phyloP scores from a whole-genome alignment of 2,797 vertebrate species.

The Garrulus glandarius region DNA sequence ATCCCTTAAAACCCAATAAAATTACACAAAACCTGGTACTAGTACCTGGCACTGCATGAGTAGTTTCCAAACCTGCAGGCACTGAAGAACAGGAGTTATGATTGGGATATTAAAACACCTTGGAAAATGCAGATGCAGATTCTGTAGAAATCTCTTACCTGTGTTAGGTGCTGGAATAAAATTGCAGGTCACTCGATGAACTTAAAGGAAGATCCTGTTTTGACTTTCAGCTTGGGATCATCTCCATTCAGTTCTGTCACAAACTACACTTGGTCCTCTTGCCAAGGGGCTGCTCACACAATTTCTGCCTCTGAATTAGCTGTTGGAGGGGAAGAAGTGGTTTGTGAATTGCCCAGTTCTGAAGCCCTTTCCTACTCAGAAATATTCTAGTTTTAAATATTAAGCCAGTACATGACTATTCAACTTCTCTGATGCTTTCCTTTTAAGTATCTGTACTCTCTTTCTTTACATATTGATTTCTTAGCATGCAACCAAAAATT shows the following conservation, averaged over 20 bases:
- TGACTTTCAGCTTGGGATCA: slow-evolving; percentile 48
- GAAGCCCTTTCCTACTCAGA: slow-evolving; percentile 7
- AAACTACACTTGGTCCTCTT: not conserved
- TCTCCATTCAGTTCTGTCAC: slow-evolving; percentile 18
- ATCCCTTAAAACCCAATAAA: not conserved
- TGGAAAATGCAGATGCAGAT: not conserved
- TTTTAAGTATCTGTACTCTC: slow-evolving; percentile 6
- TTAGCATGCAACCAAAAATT: slow-evolving; percentile 37
- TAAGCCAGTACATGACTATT: not conserved
- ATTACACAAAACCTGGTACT: not conserved
- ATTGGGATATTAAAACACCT: not conserved
- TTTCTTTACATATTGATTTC: slow-evolving; percentile 21
- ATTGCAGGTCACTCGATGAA: not conserved
- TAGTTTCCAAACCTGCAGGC: not conserved
- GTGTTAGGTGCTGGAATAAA: not conserved
- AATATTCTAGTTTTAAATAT: slow-evolving; percentile 16
- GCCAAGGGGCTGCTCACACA: not conserved
- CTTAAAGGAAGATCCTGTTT: not conserved
- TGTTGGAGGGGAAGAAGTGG: slow-evolving; percentile 18
- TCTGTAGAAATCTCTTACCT: slow-evolving; percentile 29
- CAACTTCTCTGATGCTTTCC: slow-evolving; percentile 11
- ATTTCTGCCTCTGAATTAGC: slow-evolving; percentile 2
- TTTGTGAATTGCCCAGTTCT: slow-evolving; percentile 9
- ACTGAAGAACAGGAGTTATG: not conserved
- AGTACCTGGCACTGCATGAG: not conserved